Percentiles rank a stretch among this genome's conserved stretches.
phyloP scores from a whole-genome alignment of 2,888 invertebrate genomes.

The Asteroscopus sphinx region DNA sequence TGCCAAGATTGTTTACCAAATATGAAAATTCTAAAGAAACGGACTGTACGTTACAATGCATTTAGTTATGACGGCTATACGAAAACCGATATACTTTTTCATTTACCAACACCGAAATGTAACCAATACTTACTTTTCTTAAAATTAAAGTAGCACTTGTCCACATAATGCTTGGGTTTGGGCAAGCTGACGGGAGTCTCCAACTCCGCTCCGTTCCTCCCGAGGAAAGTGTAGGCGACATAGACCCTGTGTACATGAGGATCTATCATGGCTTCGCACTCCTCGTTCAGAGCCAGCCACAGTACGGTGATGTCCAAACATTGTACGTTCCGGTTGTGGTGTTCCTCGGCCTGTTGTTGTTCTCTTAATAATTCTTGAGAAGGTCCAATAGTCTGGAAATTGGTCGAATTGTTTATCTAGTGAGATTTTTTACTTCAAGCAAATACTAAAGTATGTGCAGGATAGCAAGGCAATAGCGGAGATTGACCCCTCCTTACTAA shows the following conservation, averaged over 20 bases:
- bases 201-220: slow-evolving; percentile 70
- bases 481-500: too few species aligned
- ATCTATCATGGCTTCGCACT: slow-evolving; percentile 72
- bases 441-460: too few species aligned
- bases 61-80: too few species aligned
- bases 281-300: slow-evolving; percentile 78
- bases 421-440: too few species aligned
- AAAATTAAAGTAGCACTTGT: slow-evolving; percentile 75
- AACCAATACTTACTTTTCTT: slow-evolving; percentile 66
- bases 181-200: slow-evolving; percentile 76
- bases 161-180: slow-evolving; percentile 72
- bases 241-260: slow-evolving; percentile 67
- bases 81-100: too few species aligned
- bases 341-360: not conserved
- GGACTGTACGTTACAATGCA: too few species aligned
- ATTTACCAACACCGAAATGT: too few species aligned
- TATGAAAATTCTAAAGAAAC: too few species aligned
- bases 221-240: slow-evolving; percentile 74
- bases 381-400: not conserved
- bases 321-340: slow-evolving; percentile 18
- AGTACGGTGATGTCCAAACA: slow-evolving; percentile 69
- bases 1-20: too few species aligned
- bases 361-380: slow-evolving; percentile 22
- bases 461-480: too few species aligned
- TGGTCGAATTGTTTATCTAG: too few species aligned